phyloP scores from a whole-genome alignment of 2,113 vertebrate genomes.

The Ascaphus truei region DNA sequence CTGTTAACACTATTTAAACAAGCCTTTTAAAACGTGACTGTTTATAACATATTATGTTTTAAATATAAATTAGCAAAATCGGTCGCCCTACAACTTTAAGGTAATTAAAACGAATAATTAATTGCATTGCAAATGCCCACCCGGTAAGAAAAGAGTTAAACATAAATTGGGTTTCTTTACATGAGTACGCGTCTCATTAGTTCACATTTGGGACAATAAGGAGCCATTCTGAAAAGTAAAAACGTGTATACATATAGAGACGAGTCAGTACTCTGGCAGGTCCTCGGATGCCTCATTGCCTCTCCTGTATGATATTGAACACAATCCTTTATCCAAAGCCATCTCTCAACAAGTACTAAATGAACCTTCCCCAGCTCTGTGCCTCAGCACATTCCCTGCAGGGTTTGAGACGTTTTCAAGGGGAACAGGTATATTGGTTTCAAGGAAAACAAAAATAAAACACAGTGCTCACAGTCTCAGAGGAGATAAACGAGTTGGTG shows the following conservation, averaged over 20 bases:
- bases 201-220: not conserved
- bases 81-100: too few species aligned
- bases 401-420: constrained; percentile 16
- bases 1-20: too few species aligned
- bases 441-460: constrained; percentile 26
- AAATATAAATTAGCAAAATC: not conserved
- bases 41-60: not conserved
- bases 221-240: too few species aligned
- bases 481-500: constrained; percentile 23
- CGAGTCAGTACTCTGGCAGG: not conserved
- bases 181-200: not conserved
- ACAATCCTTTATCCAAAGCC: not conserved
- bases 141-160: not conserved
- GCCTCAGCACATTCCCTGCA: constrained; percentile 24
- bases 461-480: not conserved
- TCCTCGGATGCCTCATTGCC: constrained; percentile 19
- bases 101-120: not conserved
- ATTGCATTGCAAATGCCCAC: not conserved
- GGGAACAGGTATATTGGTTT: constrained; percentile 32
- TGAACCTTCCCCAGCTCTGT: constrained; percentile 14
- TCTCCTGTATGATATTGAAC: not conserved
- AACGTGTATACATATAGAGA: not conserved
- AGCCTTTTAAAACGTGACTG: not conserved
- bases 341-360: constrained; percentile 23
- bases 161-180: not conserved